Percentiles rank a stretch among this genome's conserved stretches.
phyloP scores from a whole-genome alignment of 2,797 vertebrate species.

The Cirrhinus mrigala region DNA sequence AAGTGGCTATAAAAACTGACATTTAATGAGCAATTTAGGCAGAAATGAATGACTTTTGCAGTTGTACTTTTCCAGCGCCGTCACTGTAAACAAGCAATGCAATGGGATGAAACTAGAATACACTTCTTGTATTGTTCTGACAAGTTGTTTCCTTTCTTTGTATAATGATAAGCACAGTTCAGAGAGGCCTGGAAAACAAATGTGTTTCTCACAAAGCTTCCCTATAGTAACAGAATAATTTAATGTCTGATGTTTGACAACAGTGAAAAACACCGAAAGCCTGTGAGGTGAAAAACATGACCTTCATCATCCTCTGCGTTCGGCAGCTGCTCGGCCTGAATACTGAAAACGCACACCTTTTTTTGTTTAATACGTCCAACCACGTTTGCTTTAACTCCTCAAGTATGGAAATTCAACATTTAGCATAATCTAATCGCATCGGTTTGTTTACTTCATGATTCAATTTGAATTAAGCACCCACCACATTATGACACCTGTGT shows the following conservation, averaged over 20 bases:
- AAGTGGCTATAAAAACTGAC: no score
- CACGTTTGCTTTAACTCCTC: background rate
- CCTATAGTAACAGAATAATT: background rate
- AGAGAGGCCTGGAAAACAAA: background rate
- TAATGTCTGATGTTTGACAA: constrained; percentile 20
- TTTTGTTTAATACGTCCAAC: background rate
- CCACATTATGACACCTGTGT: constrained; percentile 10
- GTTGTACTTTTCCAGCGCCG: background rate
- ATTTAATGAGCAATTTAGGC: background rate
- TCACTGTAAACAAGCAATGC: background rate
- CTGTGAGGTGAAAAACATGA: constrained; percentile 6
- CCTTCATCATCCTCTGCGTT: background rate
- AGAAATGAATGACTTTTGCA: background rate
- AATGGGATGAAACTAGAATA: background rate
- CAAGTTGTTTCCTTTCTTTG: background rate
- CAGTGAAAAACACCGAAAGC: background rate
- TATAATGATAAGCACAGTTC: background rate
- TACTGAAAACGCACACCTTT: background rate
- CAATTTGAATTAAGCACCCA: constrained; percentile 13
- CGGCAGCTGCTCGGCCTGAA: background rate
- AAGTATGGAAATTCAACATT: constrained; percentile 29
- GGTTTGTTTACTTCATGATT: constrained; percentile 1
- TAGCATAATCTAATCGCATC: constrained; percentile 11
- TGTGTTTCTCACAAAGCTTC: background rate
- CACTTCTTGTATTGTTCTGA: background rate